Percentiles rank a stretch among this genome's conserved stretches.
Evolutionary conservation across 2,113 vertebrate genomes (phyloP).

Genomic region (Cercopithecus mona): DNA sequence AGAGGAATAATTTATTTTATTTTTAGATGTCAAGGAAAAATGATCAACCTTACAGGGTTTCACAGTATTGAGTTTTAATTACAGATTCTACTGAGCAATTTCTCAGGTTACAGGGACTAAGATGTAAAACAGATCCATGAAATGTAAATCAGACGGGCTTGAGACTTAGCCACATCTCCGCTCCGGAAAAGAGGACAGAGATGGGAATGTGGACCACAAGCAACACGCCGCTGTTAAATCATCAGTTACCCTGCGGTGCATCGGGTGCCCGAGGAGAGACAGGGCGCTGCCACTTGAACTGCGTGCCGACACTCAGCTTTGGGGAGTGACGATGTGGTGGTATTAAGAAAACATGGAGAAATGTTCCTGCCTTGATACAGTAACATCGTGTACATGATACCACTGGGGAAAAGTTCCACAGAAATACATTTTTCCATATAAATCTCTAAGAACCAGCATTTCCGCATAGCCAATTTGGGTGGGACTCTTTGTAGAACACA

Average conservation of each 20-base stretch:
- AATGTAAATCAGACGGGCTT: neutral
- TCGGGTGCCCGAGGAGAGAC: rapidly evolving
- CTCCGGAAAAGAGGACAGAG: neutral
- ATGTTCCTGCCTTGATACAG: neutral
- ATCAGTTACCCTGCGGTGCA: rapidly evolving
- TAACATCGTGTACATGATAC: neutral
- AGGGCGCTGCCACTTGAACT: neutral
- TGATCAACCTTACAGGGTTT: neutral
- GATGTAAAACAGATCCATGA: neutral
- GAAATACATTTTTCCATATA: neutral
- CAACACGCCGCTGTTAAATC: neutral
- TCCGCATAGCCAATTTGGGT: neutral
- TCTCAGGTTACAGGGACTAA: neutral
- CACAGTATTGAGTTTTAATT: neutral
- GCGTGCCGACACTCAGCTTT: rapidly evolving
- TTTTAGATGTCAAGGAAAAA: neutral
- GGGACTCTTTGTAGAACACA: neutral
- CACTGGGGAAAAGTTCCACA: neutral
- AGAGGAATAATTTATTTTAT: neutral
- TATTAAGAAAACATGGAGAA: neutral
- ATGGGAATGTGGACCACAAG: neutral
- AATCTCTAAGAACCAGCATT: neutral
- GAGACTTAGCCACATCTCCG: neutral
- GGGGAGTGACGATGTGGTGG: neutral
- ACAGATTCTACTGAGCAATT: neutral